Base-by-base conservation (phyloP, 2,797 vertebrate genomes). In the Rhabdomys pumilio region DNA sequence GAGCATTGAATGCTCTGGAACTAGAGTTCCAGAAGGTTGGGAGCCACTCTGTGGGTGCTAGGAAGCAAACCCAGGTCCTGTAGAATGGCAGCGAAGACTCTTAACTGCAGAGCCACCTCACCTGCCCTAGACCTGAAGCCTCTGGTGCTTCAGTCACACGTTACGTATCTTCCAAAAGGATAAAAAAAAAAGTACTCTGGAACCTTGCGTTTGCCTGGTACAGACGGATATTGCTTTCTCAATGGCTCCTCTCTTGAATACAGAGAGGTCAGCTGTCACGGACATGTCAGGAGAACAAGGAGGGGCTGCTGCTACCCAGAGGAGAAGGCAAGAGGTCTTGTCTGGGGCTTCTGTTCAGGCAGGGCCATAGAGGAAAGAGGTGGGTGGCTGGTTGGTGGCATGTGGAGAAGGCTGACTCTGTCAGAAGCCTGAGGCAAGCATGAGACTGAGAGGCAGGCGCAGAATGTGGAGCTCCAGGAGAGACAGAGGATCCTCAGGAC, bases 141-240 rank as follows among this genome's bases (percentile, higher is more conserved):
- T 75, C 95, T 88, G 93, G 77, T 79, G 50, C 69, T 84, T 93
- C 53, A 63, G 84, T 95, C 92, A 92, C 93, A 95, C 83, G 57
- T 63, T 17, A 67, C 59, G 75, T 55, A 31, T 53, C 94, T n/a
- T 91, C 81, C 86, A 76, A 9, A 20, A 89, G 94, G 94, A 89
- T 69, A 10, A 61, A 57, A 57, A 50, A 86, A 86, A 14, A 38
- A 92, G 4, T 89, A 80, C 47, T 55, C 57, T 89, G 86, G 82
- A 73, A 81, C 73, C 77, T 50, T 84, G 79, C n/a, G 26, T 73
- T 93, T 72, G 67, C 17, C 44, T 77, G 31, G 38, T 57, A 17
- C 3, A 69, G 82, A 11, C 59, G 85, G 84, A 69, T 61, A 15
- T 13, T 63, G 26, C 72, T 91, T 89, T 88, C 88, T 44, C 31